Evolutionary conservation across 30 jellyfish, hydroid and myxozoan genomes (phyloP), one percentile per base, ranked within the genome.

Genomic region (Cassiopea xamachana): DNA sequence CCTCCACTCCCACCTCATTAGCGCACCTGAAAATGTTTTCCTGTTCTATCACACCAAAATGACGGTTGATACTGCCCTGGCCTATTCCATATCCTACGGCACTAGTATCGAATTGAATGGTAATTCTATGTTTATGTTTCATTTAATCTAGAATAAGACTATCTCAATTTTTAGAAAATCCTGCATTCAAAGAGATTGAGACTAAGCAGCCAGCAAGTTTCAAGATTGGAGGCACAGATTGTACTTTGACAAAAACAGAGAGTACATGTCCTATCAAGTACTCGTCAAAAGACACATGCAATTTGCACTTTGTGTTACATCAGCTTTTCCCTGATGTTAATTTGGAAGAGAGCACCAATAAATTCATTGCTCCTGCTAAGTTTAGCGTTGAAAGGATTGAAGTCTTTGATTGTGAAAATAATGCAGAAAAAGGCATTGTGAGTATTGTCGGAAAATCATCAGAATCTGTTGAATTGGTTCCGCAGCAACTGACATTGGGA

Each of bases 401-500:
- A 14, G 13, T 80, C 5, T 49, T 49, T 80, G 61, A 39, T 17
- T 80, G 89, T 64, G 49, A 60, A 60, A 45, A 69, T 27, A 75
- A 75, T 18, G 17, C 44, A 4, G 64, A 67, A 14, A 3, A 51
- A 8, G 87, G 78, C 43, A 55, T 68, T 48, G 87, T 86, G 69
- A 60, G 69, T 12, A 73, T 86, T 61, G 15, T 49, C 19, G 87
- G 75, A 10, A 72, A 43, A 46, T 62, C 87, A 7, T n/a, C 61
- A 7, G 93, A 86, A 48, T 86, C 93, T 13, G 59, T 73, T 55
- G 93, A 86, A 39, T 55, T 86, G 1, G 72, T 46, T 16, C 93
- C 93, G 16, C 83, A 60, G 75, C 73, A 73, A 19, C 60, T 86
- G 61, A 86, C 93, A 5, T 59, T 86, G 1, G 93, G 85, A n/a